These are phyloP conservation scores for Nomada ruficornis DNA, from an alignment of 2,888 invertebrate species.

Conservation along the genomic window DNA sequence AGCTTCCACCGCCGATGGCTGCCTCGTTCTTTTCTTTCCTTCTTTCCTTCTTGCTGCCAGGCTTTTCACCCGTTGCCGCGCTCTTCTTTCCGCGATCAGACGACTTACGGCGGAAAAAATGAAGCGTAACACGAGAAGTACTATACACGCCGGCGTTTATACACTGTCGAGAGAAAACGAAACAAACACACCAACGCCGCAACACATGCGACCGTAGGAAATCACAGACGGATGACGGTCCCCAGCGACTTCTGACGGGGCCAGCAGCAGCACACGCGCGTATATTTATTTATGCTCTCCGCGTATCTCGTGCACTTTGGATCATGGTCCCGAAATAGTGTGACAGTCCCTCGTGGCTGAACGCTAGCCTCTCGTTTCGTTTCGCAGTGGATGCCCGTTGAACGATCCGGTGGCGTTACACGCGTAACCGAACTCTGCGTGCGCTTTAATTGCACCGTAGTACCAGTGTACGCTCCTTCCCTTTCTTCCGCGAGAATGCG, in stretches of 20 bases:
- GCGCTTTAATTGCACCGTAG: too few species aligned
- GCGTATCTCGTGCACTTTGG: constrained; percentile 66
- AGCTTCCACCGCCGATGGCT: background rate
- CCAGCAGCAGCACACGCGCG: constrained; percentile 43
- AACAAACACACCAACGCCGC: constrained; percentile 57
- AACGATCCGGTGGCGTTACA: background rate
- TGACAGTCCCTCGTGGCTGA: constrained; percentile 62
- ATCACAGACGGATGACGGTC: constrained; percentile 40
- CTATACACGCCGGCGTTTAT: constrained; percentile 28
- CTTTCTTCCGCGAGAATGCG: background rate
- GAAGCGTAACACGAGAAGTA: constrained; percentile 34
- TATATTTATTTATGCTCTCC: constrained; percentile 68
- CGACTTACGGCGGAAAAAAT: constrained; percentile 17
- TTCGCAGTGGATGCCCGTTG: constrained; percentile 11
- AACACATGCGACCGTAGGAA: constrained; percentile 34
- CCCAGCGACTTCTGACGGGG: constrained; percentile 46
- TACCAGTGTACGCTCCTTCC: background rate
- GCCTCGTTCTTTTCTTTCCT: background rate
- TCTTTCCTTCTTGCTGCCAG: constrained; percentile 3
- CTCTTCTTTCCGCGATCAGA: constrained; percentile 15
- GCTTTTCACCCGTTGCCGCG: constrained; percentile 16
- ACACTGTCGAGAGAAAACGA: constrained; percentile 52
- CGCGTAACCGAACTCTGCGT: background rate
- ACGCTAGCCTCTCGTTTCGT: constrained; percentile 18
- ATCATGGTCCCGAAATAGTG: constrained; percentile 75